Percentiles rank a stretch among this genome's conserved stretches.
Evolutionary conservation across 2,113 vertebrate genomes (phyloP).

Genomic region (Mellivora capensis): DNA sequence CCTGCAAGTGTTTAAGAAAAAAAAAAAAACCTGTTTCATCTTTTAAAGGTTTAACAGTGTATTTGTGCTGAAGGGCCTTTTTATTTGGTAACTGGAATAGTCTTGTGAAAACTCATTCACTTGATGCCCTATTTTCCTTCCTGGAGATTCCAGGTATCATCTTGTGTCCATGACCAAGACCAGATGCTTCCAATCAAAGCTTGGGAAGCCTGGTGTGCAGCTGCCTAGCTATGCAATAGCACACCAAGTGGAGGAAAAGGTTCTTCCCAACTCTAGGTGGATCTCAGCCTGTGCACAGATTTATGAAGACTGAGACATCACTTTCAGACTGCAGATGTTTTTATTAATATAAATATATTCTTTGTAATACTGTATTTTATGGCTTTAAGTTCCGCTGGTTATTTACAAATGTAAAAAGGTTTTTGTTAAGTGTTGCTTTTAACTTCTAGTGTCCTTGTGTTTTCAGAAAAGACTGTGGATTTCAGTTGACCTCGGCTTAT

Average conservation of each 20-base stretch:
- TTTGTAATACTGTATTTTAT: slow-evolving; percentile 47
- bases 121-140: background rate
- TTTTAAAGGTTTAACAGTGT: slow-evolving; percentile 32
- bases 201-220: background rate
- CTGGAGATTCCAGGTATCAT: background rate
- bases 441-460: slow-evolving; percentile 46
- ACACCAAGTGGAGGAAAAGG: slow-evolving; percentile 51
- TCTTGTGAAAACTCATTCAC: background rate
- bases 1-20: slow-evolving; percentile 17
- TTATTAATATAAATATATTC: slow-evolving; percentile 45
- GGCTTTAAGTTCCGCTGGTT: slow-evolving; percentile 52
- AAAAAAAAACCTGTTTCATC: slow-evolving; percentile 1
- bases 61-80: slow-evolving; percentile 31
- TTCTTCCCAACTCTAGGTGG: slow-evolving; percentile 35
- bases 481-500: background rate
- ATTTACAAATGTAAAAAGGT: slow-evolving; percentile 52
- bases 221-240: slow-evolving; percentile 50
- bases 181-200: background rate
- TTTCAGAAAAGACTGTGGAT: background rate
- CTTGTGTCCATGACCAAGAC: background rate
- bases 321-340: background rate
- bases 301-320: slow-evolving; percentile 20
- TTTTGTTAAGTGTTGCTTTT: slow-evolving; percentile 58
- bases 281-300: slow-evolving; percentile 49
- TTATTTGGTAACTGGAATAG: background rate